Conservation (phyloP, 2,888 invertebrate genomes). For the Xylophagus ater region DNA sequence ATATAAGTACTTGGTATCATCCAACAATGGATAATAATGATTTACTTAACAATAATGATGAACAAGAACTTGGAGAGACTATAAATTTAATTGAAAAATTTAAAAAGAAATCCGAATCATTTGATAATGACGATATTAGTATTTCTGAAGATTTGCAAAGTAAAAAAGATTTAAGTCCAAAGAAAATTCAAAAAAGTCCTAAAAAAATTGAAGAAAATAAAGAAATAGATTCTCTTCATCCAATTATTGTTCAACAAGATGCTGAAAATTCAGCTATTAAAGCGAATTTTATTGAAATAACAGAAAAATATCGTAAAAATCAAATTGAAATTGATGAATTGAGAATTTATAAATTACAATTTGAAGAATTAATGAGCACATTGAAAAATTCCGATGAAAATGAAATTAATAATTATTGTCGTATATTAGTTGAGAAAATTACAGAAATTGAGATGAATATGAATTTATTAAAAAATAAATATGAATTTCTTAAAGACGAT, state of each 20-base stretch:
- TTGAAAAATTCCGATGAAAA: conserved; percentile 27
- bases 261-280: conserved; percentile 17
- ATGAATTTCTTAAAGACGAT: conserved; percentile 30
- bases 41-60: too few species aligned
- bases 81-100: conserved; percentile 18
- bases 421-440: conserved; percentile 25
- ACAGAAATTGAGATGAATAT: conserved; percentile 25
- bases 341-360: conserved; percentile 22
- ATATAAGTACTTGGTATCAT: conserved; percentile 63
- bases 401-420: conserved; percentile 25
- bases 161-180: too few species aligned
- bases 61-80: conserved; percentile 28
- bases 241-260: conserved; percentile 23
- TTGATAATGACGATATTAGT: too few species aligned
- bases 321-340: conserved; percentile 29
- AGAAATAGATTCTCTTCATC: conserved; percentile 19
- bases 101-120: too few species aligned
- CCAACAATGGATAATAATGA: conserved; percentile 69
- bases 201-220: conserved; percentile 4
- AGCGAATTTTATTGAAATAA: conserved; percentile 16
- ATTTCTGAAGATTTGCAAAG: too few species aligned
- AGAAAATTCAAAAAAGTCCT: too few species aligned
- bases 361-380: conserved; percentile 12
- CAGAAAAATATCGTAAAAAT: conserved; percentile 19
- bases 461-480: conserved; percentile 24